Evolutionary conservation across 1,140 invertebrate species (phyloP).

Genomic region (Cryptotermes secundus): DNA sequence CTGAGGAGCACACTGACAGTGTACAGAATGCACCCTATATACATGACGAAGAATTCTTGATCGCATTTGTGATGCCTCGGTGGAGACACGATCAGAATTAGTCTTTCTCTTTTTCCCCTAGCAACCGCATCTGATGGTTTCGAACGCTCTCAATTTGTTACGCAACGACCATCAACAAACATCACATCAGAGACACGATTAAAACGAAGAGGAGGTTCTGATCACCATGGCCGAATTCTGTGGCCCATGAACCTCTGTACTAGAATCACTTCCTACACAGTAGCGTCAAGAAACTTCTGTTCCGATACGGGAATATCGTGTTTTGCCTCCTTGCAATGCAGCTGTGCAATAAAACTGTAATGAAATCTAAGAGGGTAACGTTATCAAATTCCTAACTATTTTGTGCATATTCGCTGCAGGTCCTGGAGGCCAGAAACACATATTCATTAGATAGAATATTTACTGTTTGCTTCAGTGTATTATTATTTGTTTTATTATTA

Average conservation of each 20-base stretch:
- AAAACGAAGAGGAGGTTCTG: not conserved
- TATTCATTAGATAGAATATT: not conserved
- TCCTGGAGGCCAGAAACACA: not conserved
- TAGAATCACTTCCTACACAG: not conserved
- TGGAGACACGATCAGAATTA: not conserved
- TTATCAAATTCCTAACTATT: not conserved
- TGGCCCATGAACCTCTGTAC: not conserved
- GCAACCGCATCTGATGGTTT: slow-evolving; percentile 5
- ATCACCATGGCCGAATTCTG: not conserved
- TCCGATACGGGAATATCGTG: not conserved
- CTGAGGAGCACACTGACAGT: not conserved
- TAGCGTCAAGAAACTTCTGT: not conserved
- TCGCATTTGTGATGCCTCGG: not conserved
- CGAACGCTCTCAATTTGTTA: not conserved
- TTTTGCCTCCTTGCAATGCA: not conserved
- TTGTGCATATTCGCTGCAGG: not conserved
- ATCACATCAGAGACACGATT: not conserved
- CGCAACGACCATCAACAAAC: slow-evolving; percentile 4
- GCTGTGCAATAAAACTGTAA: not conserved
- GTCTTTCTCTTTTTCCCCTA: not conserved
- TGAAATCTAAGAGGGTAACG: not conserved
- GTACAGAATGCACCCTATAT: not conserved
- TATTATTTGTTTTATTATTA: too few species aligned
- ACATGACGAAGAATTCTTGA: not conserved
- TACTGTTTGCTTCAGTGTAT: not conserved